These are phyloP conservation scores for Rhynchotus rufescens DNA, from an alignment of 2,797 vertebrate species.

Conservation along the genomic window DNA sequence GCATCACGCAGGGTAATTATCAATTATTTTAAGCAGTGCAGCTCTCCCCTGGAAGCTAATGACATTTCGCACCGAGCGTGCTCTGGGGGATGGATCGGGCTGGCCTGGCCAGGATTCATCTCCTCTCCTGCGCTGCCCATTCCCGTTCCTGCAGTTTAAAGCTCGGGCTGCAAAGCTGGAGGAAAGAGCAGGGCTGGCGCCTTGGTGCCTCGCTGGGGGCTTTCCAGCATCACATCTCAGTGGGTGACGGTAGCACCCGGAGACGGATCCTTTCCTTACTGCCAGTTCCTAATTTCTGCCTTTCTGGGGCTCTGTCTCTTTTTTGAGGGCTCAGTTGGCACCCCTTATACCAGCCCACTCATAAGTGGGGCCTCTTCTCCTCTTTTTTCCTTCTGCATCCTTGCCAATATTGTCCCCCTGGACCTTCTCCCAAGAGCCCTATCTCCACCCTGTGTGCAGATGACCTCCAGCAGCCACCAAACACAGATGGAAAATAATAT, in stretches of 20 bases:
- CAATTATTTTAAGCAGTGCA: constrained; percentile 4
- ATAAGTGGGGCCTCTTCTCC: fast-evolving
- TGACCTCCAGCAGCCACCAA: not conserved
- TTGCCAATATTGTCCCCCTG: not conserved
- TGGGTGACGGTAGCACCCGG: not conserved
- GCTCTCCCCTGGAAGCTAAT: constrained; percentile 2
- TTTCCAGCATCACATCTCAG: not conserved
- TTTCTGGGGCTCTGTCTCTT: not conserved
- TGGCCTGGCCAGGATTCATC: not conserved
- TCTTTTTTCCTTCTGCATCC: not conserved
- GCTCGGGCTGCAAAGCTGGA: not conserved
- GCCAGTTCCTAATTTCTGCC: not conserved
- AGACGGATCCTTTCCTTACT: not conserved
- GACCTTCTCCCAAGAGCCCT: not conserved
- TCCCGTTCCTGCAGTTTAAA: not conserved
- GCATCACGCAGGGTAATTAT: constrained; percentile 25
- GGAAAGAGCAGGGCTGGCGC: not conserved
- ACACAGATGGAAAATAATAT: not conserved
- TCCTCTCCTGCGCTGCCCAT: not conserved
- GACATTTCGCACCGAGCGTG: not conserved
- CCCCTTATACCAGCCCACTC: not conserved
- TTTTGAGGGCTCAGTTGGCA: not conserved
- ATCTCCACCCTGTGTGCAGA: fast-evolving
- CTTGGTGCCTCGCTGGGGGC: fast-evolving
- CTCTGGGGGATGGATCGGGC: not conserved